These are phyloP conservation scores for Hyphantria cunea DNA, from an alignment of 1,140 invertebrate genomes.

Conservation along the genomic window DNA sequence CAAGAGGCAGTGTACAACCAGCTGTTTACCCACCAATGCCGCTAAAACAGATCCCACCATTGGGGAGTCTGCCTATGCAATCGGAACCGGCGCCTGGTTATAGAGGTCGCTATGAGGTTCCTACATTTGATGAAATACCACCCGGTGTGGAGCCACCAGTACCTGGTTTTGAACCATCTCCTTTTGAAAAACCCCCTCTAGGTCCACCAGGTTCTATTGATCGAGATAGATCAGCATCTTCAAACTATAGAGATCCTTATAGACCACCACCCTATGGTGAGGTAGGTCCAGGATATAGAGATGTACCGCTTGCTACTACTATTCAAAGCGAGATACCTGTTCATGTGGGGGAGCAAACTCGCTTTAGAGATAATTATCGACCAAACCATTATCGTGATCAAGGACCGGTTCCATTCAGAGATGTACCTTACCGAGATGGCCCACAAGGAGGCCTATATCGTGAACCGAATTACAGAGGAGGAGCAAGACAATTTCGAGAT, in stretches of 20 bases:
- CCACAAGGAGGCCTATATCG: constrained; percentile 50
- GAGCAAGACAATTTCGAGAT: constrained; percentile 66
- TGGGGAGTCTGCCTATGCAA: constrained; percentile 42
- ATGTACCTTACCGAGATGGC: constrained; percentile 64
- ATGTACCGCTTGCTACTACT: constrained; percentile 53
- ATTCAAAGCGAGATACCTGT: constrained; percentile 62
- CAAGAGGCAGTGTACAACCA: constrained; percentile 62
- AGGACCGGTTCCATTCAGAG: constrained; percentile 57
- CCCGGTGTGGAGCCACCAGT: constrained; percentile 80
- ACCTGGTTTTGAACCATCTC: constrained; percentile 79
- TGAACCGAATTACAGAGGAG: constrained; percentile 63
- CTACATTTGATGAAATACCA: constrained; percentile 74
- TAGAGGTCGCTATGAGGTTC: constrained; percentile 67
- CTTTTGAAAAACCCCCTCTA: constrained; percentile 73
- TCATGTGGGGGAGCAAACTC: constrained; percentile 58
- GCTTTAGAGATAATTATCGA: constrained; percentile 67
- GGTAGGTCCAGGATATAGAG: constrained; percentile 56
- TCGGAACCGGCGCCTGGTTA: constrained; percentile 59
- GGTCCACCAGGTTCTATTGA: constrained; percentile 59
- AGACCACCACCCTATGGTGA: constrained; percentile 62
- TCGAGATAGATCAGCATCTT: constrained; percentile 63
- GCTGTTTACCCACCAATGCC: constrained; percentile 57
- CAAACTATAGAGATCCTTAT: constrained; percentile 68
- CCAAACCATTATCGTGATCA: constrained; percentile 60
- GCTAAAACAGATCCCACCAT: constrained; percentile 54